A percentile compares a stretch with the other conserved stretches of the same genome.
Conservation (phyloP, 2,888 invertebrate genomes). For the Opisthograptis luteolata region DNA sequence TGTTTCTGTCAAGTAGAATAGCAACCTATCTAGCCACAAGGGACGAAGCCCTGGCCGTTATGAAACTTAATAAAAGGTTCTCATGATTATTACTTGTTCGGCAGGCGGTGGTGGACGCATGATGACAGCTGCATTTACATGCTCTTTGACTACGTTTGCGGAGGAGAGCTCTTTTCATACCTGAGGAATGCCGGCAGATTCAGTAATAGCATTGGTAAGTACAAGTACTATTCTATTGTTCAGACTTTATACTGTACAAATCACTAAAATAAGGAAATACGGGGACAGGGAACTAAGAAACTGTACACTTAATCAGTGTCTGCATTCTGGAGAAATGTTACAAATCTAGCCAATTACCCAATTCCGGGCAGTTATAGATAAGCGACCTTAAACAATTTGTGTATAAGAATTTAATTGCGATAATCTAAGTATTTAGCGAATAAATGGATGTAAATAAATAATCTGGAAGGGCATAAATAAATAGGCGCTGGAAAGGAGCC, state of each 20-base stretch:
- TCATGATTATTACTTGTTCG: constrained; percentile 40
- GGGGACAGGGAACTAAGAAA: neutral
- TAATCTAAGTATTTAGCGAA: constrained; percentile 29
- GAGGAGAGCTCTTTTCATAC: constrained; percentile 98
- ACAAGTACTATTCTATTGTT: neutral
- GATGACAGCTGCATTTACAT: constrained; percentile 97
- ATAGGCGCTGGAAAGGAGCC: constrained; percentile 60
- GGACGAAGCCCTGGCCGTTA: too few species aligned
- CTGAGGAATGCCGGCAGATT: constrained; percentile 96
- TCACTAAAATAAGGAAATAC: neutral
- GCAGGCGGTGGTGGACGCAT: constrained; percentile 95
- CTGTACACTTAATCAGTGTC: neutral
- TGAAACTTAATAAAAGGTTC: too few species aligned
- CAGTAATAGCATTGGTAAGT: constrained; percentile 89
- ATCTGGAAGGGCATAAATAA: constrained; percentile 62
- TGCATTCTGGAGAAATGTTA: neutral
- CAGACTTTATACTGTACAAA: neutral
- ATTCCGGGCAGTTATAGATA: constrained; percentile 1
- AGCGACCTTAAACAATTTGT: neutral
- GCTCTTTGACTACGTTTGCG: constrained; percentile 98
- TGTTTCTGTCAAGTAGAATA: too few species aligned
- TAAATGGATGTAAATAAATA: constrained; percentile 64
- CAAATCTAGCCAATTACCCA: neutral
- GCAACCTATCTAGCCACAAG: too few species aligned
- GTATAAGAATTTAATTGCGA: constrained; percentile 26